Conservation (phyloP, 2,113 vertebrate species). For the Scatophagus argus region DNA sequence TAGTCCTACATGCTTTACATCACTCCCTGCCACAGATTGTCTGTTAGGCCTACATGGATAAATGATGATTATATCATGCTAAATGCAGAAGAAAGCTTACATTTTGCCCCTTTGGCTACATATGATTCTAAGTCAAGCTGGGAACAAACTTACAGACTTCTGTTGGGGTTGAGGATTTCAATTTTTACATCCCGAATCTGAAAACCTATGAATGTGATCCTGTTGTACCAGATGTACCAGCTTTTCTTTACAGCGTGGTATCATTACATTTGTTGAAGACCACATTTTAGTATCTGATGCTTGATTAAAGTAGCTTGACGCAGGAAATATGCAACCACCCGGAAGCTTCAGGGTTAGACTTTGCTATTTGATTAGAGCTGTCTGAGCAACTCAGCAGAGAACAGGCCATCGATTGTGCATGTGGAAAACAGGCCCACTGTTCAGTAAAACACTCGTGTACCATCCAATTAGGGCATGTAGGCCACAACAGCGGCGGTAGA, state of each 20-base stretch:
- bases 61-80: background rate
- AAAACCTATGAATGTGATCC: background rate
- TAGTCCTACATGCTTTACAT: no score
- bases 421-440: conserved; percentile 50
- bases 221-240: background rate
- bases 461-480: conserved; percentile 62
- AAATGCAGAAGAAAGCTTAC: background rate
- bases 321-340: conserved; percentile 46
- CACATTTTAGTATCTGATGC: conserved; percentile 24
- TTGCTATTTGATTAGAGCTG: conserved; percentile 45
- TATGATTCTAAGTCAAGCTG: background rate
- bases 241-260: background rate
- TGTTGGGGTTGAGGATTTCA: background rate
- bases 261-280: background rate
- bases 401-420: conserved; percentile 64
- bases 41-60: background rate
- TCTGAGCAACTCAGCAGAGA: conserved; percentile 27
- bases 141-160: background rate
- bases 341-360: conserved; percentile 47
- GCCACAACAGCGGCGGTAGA: conserved; percentile 47
- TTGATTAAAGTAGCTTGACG: conserved; percentile 44
- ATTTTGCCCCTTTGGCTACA: background rate
- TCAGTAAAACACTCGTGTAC: conserved; percentile 67
- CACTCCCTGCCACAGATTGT: conserved; percentile 9
- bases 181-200: background rate